Evolutionary conservation across 2,113 vertebrate genomes (phyloP).

Genomic region (Chaenogobius annularis): DNA sequence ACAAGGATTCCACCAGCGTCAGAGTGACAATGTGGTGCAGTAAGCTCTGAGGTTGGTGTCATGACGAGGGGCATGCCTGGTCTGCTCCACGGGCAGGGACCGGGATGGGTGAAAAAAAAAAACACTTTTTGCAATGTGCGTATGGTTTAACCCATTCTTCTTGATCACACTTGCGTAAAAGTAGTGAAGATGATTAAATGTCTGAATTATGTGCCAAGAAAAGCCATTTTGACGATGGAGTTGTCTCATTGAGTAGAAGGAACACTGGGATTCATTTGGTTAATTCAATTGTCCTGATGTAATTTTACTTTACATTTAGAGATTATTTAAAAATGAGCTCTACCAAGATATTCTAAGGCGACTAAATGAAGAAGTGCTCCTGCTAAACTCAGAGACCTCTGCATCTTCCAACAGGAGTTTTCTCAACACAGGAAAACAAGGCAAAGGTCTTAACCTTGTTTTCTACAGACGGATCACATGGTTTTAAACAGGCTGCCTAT

Average conservation of each 20-base stretch:
- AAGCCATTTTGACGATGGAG: slow-evolving; percentile 4
- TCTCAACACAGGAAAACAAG: slow-evolving; percentile 6
- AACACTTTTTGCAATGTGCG: slow-evolving; percentile 1
- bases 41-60: slow-evolving; percentile 6
- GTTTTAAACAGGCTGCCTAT: slow-evolving; percentile 65
- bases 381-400: not conserved
- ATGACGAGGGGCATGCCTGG: slow-evolving; percentile 2
- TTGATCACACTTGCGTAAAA: slow-evolving; percentile 1
- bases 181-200: slow-evolving; percentile 7
- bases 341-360: not conserved
- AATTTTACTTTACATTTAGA: not conserved
- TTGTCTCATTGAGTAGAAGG: not conserved
- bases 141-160: slow-evolving; percentile 3
- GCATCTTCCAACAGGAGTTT: slow-evolving; percentile 1
- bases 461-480: slow-evolving; percentile 36
- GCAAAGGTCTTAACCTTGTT: slow-evolving; percentile 28
- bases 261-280: not conserved
- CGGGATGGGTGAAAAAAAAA: slow-evolving; percentile 4
- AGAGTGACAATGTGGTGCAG: not conserved
- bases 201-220: slow-evolving; percentile 6
- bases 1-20: not conserved
- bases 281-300: not conserved
- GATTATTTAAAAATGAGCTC: not conserved
- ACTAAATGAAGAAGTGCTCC: not conserved
- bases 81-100: not conserved